phyloP scores from a whole-genome alignment of 2,888 invertebrate genomes.

The Lasioglossum morio region DNA sequence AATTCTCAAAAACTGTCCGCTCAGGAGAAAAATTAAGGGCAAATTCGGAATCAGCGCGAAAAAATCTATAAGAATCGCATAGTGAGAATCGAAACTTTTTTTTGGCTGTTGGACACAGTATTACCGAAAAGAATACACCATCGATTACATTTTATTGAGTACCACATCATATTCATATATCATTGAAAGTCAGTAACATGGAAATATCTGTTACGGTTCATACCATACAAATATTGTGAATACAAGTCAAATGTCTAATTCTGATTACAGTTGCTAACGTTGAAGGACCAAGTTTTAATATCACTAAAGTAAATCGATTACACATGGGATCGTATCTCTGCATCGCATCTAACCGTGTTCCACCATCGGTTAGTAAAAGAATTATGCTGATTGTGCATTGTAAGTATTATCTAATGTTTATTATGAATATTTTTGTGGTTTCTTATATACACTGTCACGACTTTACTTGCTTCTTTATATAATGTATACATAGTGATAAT shows the following conservation, averaged over 20 bases:
- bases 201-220: neutral
- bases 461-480: neutral
- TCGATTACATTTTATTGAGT: too few species aligned
- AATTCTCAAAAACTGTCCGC: too few species aligned
- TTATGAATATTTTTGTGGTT: neutral
- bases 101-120: too few species aligned
- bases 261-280: constrained; percentile 86
- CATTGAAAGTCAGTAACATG: too few species aligned
- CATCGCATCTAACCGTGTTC: constrained; percentile 85
- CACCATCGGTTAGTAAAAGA: constrained; percentile 85
- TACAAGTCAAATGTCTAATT: neutral
- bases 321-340: constrained; percentile 86
- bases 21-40: too few species aligned
- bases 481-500: neutral
- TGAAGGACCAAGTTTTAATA: constrained; percentile 86
- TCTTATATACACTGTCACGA: neutral
- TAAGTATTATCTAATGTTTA: constrained; percentile 79
- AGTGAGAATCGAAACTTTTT: too few species aligned
- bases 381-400: constrained; percentile 85
- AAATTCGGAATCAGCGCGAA: too few species aligned
- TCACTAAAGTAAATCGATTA: constrained; percentile 84
- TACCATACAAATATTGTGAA: neutral
- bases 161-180: too few species aligned
- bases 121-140: too few species aligned
- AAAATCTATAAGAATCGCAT: too few species aligned